Base-by-base conservation (phyloP, 35 echinoderm and acorn worm species). In the Eucidaris tribuloides region DNA sequence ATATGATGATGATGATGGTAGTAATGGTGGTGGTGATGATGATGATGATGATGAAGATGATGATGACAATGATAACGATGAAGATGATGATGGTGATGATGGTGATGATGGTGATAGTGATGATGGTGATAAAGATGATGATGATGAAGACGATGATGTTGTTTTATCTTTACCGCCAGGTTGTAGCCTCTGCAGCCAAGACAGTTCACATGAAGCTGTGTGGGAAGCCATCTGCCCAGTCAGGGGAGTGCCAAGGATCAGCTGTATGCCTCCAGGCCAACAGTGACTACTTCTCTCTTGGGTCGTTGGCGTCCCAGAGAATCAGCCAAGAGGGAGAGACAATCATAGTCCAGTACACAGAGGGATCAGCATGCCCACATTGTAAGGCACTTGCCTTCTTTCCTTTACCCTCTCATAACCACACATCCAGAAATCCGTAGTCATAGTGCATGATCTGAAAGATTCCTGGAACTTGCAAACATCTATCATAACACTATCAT, bases 301-400 rank as follows among this genome's bases (percentile, higher is more conserved):
- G 94, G 11, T 42, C 42, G 11, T 1, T 56, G 17, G 59, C 45
- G 11, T 79, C 84, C 7, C 94, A 97, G 81, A 48, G 71, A 23
- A 89, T 97, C 46, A 80, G 55, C 4, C 88, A 82, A 15, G 82
- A 92, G 44, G 94, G 81, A 33, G 62, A 79, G 7, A 65, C 78
- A 2, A 40, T 97, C 42, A 92, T 82, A 82, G 61, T 92, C 39
- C 45, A 55, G 25, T 97, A 97, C 62, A 85, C 54, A 20, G 68
- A 65, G 45, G 94, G 94, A 32, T 77, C 80, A 17, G 6, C 11
- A 4, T 93, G 91, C 35, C 50, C 19, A 14, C 29, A 35, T 50
- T 57, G 81, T 79, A 56, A 79, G 61, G 0, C 78, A 2, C 7
- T 45, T 66, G 11, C 29, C 30, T 25, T 0, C 2, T 7, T 81